phyloP scores from a whole-genome alignment of 2,113 vertebrate genomes.

The Syngnathus typhle region DNA sequence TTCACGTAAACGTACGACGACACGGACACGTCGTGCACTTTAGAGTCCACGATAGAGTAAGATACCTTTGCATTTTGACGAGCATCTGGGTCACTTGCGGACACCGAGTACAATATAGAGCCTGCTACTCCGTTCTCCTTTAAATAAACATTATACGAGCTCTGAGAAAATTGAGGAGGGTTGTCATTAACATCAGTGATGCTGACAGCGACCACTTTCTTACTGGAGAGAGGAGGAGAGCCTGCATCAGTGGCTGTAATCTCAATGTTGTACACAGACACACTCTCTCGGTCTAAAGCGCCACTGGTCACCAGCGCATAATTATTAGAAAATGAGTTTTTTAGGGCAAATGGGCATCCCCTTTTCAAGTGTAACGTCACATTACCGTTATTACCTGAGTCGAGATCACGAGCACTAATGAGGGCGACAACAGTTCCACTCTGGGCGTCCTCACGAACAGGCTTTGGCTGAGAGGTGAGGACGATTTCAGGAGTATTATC shows the following conservation, averaged over 20 bases:
- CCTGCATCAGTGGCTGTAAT: slow-evolving; percentile 77
- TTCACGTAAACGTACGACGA: slow-evolving; percentile 78
- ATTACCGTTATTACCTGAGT: slow-evolving; percentile 60
- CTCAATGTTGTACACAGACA: slow-evolving; percentile 67
- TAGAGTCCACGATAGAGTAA: slow-evolving; percentile 72
- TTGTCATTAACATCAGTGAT: slow-evolving; percentile 88
- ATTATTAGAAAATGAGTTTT: slow-evolving; percentile 79
- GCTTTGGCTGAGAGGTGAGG: slow-evolving; percentile 65
- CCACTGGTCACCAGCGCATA: slow-evolving; percentile 79
- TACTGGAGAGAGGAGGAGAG: slow-evolving; percentile 70
- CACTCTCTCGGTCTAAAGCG: slow-evolving; percentile 73
- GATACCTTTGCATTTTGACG: slow-evolving; percentile 70
- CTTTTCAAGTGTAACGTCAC: slow-evolving; percentile 66
- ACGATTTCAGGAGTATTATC: slow-evolving; percentile 76
- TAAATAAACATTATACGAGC: slow-evolving; percentile 78
- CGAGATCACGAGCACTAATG: slow-evolving; percentile 57
- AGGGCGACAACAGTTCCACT: slow-evolving; percentile 64
- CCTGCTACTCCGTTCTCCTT: slow-evolving; percentile 70
- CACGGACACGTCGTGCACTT: slow-evolving; percentile 67
- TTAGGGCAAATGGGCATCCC: slow-evolving; percentile 74
- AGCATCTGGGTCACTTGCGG: slow-evolving; percentile 72
- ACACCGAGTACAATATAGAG: slow-evolving; percentile 44
- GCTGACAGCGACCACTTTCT: slow-evolving; percentile 68
- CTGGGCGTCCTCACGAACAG: slow-evolving; percentile 55
- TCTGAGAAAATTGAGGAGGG: slow-evolving; percentile 69